Evolutionary conservation across 2,888 invertebrate species (phyloP).

Genomic region (Sarcophaga rosellei): DNA sequence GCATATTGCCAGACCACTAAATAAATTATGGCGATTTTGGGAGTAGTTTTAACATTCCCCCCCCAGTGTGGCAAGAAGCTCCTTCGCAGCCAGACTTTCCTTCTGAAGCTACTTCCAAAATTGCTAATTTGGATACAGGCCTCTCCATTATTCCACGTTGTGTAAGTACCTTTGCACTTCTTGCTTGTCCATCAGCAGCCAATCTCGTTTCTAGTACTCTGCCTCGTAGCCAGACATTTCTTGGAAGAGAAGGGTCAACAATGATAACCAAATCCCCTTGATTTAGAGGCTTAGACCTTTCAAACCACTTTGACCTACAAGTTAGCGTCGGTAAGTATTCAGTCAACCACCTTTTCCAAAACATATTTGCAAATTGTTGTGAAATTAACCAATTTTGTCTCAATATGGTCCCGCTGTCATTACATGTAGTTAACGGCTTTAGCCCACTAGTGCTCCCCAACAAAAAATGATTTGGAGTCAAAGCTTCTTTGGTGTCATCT

Average conservation of each 20-base stretch:
- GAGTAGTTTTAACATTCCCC: conserved; percentile 26
- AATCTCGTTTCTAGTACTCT: conserved; percentile 49
- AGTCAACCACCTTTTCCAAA: conserved; percentile 30
- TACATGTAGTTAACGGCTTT: conserved; percentile 45
- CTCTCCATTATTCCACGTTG: conserved; percentile 33
- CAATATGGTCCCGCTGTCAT: conserved; percentile 26
- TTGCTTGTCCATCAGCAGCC: conserved; percentile 47
- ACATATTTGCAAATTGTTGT: conserved; percentile 41
- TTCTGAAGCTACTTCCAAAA: conserved; percentile 47
- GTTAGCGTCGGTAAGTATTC: conserved; percentile 41
- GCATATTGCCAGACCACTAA: not conserved
- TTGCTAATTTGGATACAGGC: conserved; percentile 33
- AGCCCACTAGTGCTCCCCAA: conserved; percentile 39
- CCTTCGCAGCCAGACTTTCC: conserved; percentile 28
- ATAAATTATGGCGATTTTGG: conserved; percentile 52
- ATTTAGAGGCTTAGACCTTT: conserved; percentile 19
- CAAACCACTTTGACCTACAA: conserved; percentile 30
- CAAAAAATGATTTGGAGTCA: conserved; percentile 54
- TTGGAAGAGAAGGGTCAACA: conserved; percentile 14
- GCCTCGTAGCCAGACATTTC: conserved; percentile 49
- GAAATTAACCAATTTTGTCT: conserved; percentile 37
- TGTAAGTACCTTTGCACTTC: conserved; percentile 39
- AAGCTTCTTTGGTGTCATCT: conserved; percentile 26
- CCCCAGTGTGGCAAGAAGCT: conserved; percentile 43
- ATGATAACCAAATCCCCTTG: conserved; percentile 40